Evolutionary conservation across 2,888 invertebrate species (phyloP), one percentile per base, ranked within the genome.

Genomic region (Xestia c-nigrum): DNA sequence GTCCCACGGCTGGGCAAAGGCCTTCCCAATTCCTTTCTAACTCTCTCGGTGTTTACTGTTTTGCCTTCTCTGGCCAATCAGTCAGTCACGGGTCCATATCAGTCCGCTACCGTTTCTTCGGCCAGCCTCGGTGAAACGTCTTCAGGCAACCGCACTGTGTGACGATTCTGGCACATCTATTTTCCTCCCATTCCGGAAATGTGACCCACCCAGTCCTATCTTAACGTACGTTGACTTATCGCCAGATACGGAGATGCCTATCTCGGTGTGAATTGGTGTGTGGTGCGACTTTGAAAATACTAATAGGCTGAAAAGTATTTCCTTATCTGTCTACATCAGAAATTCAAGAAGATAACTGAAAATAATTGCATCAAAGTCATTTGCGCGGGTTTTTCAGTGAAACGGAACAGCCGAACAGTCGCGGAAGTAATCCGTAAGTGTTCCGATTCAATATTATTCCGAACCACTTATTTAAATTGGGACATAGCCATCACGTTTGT

Each of bases 361-460:
- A 50, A 59, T 47, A 68, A 77, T 77, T 68, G 57, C 47, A 68
- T 72, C 24, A 61, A 52, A 55, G 77, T 68, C 40, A 57, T 68
- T 40, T 69, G 57, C n/a, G 57, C 16, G 40, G 19, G 16, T 16
- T 40, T 46, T 6, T 16, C 1, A 75, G 50, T 57, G 31, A 57
- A 82, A 47, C 38, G 38, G n/a, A 57, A 79, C n/a, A 52, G 65
- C 57, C 64, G 40, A 55, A 68, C 57, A 72, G 24, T 70, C 43
- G 40, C 59, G 83, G 66, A 82, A 82, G 69, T 74, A 74, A 84
- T 82, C 31, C 43, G 63, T 83, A 79, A 83, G 84, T 83, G 84
- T 79, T 71, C 47, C 74, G 66, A 71, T 52, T 74, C 47, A 76
- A 76, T 80, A 74, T 63, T 65, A 75, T 74, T 72, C 66, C 47